Conservation (phyloP, 2,113 vertebrate genomes). For the Smithornis capensis region DNA sequence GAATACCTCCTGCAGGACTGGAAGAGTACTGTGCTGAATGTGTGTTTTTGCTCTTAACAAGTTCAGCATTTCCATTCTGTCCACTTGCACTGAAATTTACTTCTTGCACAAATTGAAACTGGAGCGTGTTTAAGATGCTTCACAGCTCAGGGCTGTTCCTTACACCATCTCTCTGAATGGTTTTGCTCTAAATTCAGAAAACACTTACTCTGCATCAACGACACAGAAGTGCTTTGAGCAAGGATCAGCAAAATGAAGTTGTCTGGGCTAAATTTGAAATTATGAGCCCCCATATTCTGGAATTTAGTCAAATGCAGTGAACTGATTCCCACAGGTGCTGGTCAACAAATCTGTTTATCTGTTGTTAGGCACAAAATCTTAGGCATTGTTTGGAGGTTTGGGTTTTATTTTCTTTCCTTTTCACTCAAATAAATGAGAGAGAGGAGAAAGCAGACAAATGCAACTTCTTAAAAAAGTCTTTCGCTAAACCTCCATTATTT, state of each 20-base stretch:
- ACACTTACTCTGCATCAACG: background rate
- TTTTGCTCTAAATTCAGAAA: background rate
- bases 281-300: background rate
- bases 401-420: background rate
- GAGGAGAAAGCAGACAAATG: background rate
- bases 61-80: background rate
- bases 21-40: background rate
- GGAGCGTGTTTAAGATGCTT: background rate
- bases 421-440: background rate
- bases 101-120: background rate
- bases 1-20: background rate
- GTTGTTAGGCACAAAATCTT: background rate
- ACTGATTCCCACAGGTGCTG: background rate
- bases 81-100: background rate
- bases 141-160: background rate
- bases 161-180: background rate
- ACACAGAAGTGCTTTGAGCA: background rate
- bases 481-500: background rate
- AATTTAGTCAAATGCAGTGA: background rate
- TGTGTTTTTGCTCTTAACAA: background rate
- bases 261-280: background rate
- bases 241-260: background rate
- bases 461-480: background rate
- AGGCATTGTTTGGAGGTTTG: background rate
- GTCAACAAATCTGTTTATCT: background rate